Conservation (phyloP, 2,113 vertebrate species). For the Otocyon megalotis region DNA sequence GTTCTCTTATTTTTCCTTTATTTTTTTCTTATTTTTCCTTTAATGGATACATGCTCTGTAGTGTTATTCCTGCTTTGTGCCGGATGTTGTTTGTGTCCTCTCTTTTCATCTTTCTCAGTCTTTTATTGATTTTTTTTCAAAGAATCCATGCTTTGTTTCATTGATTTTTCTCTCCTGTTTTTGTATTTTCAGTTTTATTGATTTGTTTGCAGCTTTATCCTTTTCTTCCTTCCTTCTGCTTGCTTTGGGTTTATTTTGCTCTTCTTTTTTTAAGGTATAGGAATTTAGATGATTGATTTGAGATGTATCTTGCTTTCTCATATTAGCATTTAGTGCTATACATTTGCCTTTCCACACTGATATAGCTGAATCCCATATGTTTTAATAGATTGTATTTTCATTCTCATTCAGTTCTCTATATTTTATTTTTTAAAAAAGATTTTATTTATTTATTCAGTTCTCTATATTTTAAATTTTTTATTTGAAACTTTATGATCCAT, state of each 20-base stretch:
- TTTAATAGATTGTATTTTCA: constrained; percentile 43
- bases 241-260: constrained; percentile 30
- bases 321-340: constrained; percentile 24
- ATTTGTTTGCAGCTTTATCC: not conserved
- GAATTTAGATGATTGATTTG: not conserved
- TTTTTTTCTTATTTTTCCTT: no score
- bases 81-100: not conserved
- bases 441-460: constrained; percentile 47
- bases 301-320: not conserved
- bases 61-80: not conserved
- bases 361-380: not conserved
- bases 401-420: not conserved
- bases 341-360: not conserved
- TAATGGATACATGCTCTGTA: not conserved
- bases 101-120: constrained; percentile 1
- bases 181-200: constrained; percentile 42
- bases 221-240: not conserved
- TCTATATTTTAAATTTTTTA: not conserved
- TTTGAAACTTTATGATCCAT: not conserved
- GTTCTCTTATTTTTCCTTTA: constrained; percentile 38
- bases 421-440: not conserved
- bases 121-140: not conserved
- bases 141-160: not conserved
- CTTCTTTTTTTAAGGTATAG: not conserved
- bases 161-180: constrained; percentile 22